phyloP scores from a whole-genome alignment of 2,888 invertebrate genomes.

The Netelia fuscicornis region DNA sequence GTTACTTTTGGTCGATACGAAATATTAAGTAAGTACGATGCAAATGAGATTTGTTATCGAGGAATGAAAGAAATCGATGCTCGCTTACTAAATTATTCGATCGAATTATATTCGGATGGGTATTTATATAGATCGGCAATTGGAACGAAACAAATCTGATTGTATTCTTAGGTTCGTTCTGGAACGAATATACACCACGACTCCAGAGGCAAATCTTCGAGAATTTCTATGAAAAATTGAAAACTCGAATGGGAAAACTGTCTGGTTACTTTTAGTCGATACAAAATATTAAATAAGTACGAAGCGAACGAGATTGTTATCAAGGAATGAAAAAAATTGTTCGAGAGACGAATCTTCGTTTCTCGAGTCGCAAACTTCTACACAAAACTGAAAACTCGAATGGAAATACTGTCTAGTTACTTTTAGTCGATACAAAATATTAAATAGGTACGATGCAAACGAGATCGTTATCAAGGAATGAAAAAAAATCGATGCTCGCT shows the following conservation, averaged over 20 bases:
- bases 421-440: neutral
- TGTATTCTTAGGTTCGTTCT: too few species aligned
- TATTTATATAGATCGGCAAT: too few species aligned
- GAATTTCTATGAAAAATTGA: constrained; percentile 73
- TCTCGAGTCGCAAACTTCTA: constrained; percentile 61
- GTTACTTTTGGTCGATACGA: constrained; percentile 9
- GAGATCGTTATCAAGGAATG: neutral
- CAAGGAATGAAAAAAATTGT: neutral
- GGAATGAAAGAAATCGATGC: constrained; percentile 21
- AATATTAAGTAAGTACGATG: neutral
- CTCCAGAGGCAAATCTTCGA: constrained; percentile 14
- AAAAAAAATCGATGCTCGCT: constrained; percentile 10
- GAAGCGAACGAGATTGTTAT: neutral
- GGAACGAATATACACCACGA: too few species aligned
- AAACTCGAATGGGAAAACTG: constrained; percentile 69
- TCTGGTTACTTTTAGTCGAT: constrained; percentile 6
- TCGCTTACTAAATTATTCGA: too few species aligned
- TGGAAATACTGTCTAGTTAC: constrained; percentile 48
- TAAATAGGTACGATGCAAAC: neutral
- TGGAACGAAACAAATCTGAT: too few species aligned
- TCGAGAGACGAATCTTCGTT: constrained; percentile 19
- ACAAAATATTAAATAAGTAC: neutral
- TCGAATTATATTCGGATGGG: too few species aligned
- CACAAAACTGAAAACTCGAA: constrained; percentile 74
- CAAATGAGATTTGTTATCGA: neutral